Base-by-base conservation (phyloP, 2,888 invertebrate genomes). In the Heliconius erato region DNA sequence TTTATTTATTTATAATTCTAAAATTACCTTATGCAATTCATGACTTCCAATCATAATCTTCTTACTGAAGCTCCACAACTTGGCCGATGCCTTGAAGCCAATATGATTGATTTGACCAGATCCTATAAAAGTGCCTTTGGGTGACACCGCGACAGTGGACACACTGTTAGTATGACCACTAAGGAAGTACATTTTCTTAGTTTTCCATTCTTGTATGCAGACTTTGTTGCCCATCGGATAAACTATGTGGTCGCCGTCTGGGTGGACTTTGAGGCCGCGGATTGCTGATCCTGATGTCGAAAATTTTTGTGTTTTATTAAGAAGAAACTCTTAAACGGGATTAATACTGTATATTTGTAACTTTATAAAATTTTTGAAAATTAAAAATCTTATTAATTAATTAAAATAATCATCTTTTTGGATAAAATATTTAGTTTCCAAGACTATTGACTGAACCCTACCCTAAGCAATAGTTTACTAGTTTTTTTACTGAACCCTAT, bases 91-190 rank as follows among this genome's bases (percentile, higher is more conserved):
- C 92, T 98, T 98, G 91, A 99, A 99, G 7, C 99, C 99, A 92
- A 98, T 98, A 89, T 98, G 98, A 90, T 98, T 99, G 67, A 98
- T 97, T 93, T 99, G 99, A 0, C 99, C 99, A 0, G 99, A 98
- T 9, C 98, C 99, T 67, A 99, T 95, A 88, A 97, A 98, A 35
- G 97, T 97, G 40, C 99, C 96, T 79, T 97, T 96, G 0, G 96
- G 95, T 16, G 99, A 99, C 19, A 98, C 91, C 76, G 98, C 97
- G 35, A 98, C 95, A 3, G 98, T 97, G 0, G 98, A 97, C 76
- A 98, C 97, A 49, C 97, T 97, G 91, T 98, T 98, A 0, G 97
- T 97, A 88, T 98, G 98, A 0, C 98, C 98, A 35, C 97, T 96
- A 44, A 98, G 96, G 91, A 98, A 98, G 82, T 94, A 92, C 94